phyloP scores from a whole-genome alignment of 1,140 invertebrate genomes.

The Nephila pilipes region DNA sequence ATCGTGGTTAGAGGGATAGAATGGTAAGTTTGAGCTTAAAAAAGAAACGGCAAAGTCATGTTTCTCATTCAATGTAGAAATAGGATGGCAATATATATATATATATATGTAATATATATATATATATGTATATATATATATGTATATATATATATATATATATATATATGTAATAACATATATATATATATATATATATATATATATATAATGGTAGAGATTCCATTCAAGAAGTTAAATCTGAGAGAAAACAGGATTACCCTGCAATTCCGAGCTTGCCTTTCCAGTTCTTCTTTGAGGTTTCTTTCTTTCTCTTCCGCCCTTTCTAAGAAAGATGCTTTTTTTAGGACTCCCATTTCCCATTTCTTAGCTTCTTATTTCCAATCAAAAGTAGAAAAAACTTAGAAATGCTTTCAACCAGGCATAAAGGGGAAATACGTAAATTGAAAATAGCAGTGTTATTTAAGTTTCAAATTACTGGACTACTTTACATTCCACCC shows the following conservation, averaged over 20 bases:
- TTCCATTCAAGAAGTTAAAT: conserved; percentile 31
- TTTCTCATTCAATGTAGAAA: neutral
- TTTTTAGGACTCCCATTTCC: neutral
- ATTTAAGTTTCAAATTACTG: conserved; percentile 6
- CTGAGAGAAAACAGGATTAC: conserved; percentile 10
- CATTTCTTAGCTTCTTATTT: conserved; percentile 36
- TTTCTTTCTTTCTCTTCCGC: neutral
- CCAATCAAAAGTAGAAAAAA: conserved; percentile 18
- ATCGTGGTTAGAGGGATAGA: neutral
- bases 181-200: neutral
- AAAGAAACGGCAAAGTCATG: neutral
- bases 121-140: neutral
- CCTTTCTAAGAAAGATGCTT: neutral
- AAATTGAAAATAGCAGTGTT: neutral
- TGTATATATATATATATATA: neutral
- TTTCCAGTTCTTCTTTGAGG: neutral
- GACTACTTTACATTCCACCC: neutral
- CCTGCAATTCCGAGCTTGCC: neutral
- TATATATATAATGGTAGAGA: neutral
- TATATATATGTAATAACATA: neutral
- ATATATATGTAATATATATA: neutral
- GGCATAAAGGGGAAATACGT: neutral
- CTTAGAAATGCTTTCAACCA: neutral
- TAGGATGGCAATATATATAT: neutral
- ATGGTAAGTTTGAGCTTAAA: neutral